phyloP scores from a whole-genome alignment of 2,113 vertebrate species.

The Chloebia gouldiae region DNA sequence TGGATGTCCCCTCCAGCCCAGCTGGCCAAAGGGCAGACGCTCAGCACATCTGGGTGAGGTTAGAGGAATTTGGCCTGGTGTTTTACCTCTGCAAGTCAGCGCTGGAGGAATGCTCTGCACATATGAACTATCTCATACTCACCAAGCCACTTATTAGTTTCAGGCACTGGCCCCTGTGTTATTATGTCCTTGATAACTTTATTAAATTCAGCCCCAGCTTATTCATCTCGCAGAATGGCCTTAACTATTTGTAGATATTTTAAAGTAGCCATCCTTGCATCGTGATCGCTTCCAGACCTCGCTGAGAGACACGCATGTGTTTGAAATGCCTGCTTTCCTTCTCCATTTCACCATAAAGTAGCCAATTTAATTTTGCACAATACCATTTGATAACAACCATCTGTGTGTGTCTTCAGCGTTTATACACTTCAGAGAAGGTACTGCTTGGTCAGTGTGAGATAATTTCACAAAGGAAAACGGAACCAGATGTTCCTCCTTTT shows the following conservation, averaged over 20 bases:
- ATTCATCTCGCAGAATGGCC: slow-evolving; percentile 54
- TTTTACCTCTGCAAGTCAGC: slow-evolving; percentile 41
- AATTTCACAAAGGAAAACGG: slow-evolving; percentile 75
- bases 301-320: slow-evolving; percentile 71
- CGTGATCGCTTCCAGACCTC: slow-evolving; percentile 72
- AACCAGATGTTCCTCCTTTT: slow-evolving; percentile 77
- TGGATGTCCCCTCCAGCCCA: background rate
- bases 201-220: slow-evolving; percentile 70
- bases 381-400: slow-evolving; percentile 81
- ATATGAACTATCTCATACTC: slow-evolving; percentile 71
- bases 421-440: slow-evolving; percentile 77
- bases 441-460: slow-evolving; percentile 80
- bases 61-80: slow-evolving; percentile 26
- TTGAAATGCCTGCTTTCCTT: slow-evolving; percentile 75
- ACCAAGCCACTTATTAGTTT: slow-evolving; percentile 71
- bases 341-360: slow-evolving; percentile 78
- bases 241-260: slow-evolving; percentile 72
- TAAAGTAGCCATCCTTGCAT: slow-evolving; percentile 73
- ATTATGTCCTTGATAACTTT: slow-evolving; percentile 74
- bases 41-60: slow-evolving; percentile 51
- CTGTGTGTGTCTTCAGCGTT: slow-evolving; percentile 76
- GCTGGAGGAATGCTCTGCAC: slow-evolving; percentile 59
- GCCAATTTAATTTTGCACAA: slow-evolving; percentile 81
- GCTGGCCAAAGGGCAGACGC: background rate
- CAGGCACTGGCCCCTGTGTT: slow-evolving; percentile 64